These are phyloP conservation scores for Carcina quercana DNA, from an alignment of 2,888 invertebrate species.

Conservation along the genomic window DNA sequence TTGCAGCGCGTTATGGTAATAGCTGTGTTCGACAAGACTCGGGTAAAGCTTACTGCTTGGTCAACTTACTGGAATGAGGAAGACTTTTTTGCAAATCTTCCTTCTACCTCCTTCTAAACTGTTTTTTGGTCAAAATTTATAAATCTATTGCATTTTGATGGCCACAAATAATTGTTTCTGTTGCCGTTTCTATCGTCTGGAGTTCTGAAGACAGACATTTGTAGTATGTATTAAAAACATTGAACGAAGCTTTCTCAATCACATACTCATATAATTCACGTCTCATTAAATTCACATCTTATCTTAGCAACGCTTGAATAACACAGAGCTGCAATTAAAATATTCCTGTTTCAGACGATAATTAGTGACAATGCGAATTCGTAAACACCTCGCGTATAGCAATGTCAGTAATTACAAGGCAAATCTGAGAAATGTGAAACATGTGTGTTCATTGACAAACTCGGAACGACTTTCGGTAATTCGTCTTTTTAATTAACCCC, in stretches of 20 bases:
- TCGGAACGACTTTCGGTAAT: constrained; percentile 46
- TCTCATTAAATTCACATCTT: too few relatives aligned
- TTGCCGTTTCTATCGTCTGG: too few relatives aligned
- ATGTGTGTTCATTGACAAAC: constrained; percentile 41
- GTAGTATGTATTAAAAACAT: too few relatives aligned
- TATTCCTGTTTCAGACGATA: constrained; percentile 48
- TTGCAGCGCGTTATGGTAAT: constrained; percentile 44
- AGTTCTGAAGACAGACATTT: too few relatives aligned
- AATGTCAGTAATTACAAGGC: constrained; percentile 55
- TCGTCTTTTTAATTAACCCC: constrained; percentile 49
- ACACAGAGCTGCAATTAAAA: constrained; percentile 60
- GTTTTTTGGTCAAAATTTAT: too few relatives aligned
- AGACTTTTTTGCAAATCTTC: too few relatives aligned
- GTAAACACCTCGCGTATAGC: constrained; percentile 30
- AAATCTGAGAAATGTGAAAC: constrained; percentile 47
- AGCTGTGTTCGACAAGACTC: constrained; percentile 39
- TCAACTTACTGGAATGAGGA: constrained; percentile 19
- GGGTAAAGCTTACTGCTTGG: constrained; percentile 14
- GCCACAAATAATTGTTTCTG: too few relatives aligned
- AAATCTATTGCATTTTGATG: too few relatives aligned
- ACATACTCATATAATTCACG: too few relatives aligned
- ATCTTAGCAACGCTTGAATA: too few relatives aligned
- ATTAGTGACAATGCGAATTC: constrained; percentile 60
- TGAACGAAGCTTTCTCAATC: too few relatives aligned
- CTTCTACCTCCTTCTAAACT: too few relatives aligned